Percentiles rank a stretch among this genome's conserved stretches.
Conservation (phyloP, 2,113 vertebrate species). For the Andinoacara biseriatus region DNA sequence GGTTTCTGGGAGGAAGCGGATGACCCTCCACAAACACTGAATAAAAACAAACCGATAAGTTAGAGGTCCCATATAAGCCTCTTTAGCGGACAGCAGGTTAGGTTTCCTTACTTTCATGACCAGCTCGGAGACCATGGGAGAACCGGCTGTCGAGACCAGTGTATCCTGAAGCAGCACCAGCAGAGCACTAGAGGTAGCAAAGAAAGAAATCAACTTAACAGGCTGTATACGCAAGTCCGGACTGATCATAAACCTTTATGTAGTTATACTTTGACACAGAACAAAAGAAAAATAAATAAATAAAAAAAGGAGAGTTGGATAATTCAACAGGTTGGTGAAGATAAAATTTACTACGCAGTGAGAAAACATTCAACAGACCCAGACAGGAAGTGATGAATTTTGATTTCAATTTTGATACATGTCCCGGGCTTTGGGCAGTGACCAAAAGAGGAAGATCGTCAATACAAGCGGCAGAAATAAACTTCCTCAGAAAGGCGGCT, state of each 20-base stretch:
- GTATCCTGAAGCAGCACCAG: constrained; percentile 96
- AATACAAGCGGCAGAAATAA: no score
- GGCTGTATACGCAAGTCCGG: background rate
- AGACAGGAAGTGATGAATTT: no score
- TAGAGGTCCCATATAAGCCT: background rate
- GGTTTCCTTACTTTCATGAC: constrained; percentile 90
- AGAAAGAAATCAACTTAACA: background rate
- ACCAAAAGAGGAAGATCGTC: no score
- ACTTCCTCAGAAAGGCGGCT: no score
- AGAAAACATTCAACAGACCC: no score
- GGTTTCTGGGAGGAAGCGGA: constrained; percentile 92
- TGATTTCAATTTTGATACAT: no score
- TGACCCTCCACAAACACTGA: constrained; percentile 98
- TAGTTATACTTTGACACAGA: background rate
- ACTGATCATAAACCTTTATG: background rate
- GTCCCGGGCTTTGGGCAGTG: no score
- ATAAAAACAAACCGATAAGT: constrained; percentile 5
- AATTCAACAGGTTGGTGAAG: no score
- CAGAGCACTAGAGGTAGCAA: constrained; percentile 82
- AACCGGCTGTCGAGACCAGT: constrained; percentile 88
- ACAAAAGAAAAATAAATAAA: no score
- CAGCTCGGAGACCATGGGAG: constrained; percentile 94
- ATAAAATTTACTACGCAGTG: no score
- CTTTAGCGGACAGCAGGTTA: background rate
- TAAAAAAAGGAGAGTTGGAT: no score